phyloP scores from a whole-genome alignment of 2,113 vertebrate genomes.

The Blennius ocellaris region DNA sequence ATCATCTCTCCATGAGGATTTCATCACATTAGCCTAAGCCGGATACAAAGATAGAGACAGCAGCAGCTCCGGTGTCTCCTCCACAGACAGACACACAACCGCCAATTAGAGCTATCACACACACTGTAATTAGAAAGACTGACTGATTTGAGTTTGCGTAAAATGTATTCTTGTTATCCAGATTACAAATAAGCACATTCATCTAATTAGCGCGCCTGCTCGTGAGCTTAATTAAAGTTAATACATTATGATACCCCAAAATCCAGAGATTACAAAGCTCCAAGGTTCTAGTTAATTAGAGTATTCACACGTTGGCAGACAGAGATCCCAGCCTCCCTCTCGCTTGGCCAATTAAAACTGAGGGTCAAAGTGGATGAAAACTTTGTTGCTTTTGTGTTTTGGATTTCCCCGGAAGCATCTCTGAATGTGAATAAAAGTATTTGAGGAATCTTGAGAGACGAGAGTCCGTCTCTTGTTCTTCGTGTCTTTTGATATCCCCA shows the following conservation, averaged over 20 bases:
- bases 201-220: constrained; percentile 76
- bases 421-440: neutral
- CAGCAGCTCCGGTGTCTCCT: constrained; percentile 34
- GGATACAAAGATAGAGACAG: constrained; percentile 34
- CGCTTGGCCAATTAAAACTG: constrained; percentile 65
- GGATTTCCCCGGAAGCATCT: constrained; percentile 10
- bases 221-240: constrained; percentile 81
- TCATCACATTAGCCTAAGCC: constrained; percentile 69
- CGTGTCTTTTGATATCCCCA: constrained; percentile 19
- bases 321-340: constrained; percentile 33
- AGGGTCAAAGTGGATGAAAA: constrained; percentile 50
- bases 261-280: constrained; percentile 78
- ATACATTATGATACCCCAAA: constrained; percentile 78
- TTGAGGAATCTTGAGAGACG: neutral
- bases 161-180: constrained; percentile 77
- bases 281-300: constrained; percentile 77
- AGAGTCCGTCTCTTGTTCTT: neutral
- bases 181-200: constrained; percentile 78
- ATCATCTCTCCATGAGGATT: constrained; percentile 75
- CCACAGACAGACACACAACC: constrained; percentile 49
- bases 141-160: constrained; percentile 74
- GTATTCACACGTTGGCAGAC: constrained; percentile 58
- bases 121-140: constrained; percentile 76
- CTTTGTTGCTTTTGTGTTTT: constrained; percentile 23
- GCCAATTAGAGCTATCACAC: constrained; percentile 71